Conservation (phyloP, 2,888 invertebrate genomes). For the Erpobdella octoculata region DNA sequence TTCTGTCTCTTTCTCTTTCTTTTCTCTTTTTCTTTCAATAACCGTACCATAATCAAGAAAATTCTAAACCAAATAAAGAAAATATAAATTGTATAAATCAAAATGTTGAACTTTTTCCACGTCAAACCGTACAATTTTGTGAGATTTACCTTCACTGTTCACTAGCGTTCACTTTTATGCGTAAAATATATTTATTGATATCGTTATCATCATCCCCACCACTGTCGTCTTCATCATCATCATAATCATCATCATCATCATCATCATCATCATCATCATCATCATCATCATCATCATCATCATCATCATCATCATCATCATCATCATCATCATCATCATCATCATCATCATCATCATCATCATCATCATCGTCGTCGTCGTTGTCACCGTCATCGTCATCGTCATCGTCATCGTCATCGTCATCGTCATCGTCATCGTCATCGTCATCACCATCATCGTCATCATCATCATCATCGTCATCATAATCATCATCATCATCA, state of each 20-base stretch:
- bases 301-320: not conserved
- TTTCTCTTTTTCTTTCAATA: too few species aligned
- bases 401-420: not conserved
- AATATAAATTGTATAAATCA: too few species aligned
- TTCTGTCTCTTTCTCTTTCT: too few species aligned
- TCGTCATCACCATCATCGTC: constrained; percentile 6
- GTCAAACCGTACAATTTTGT: too few species aligned
- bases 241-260: constrained; percentile 11
- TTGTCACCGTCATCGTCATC: not conserved
- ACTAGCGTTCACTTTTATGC: too few species aligned
- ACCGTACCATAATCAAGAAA: too few species aligned
- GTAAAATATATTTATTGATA: not conserved
- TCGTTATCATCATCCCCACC: not conserved
- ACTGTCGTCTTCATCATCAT: constrained; percentile 6
- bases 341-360: not conserved
- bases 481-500: too few species aligned
- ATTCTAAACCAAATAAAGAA: too few species aligned
- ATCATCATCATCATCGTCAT: too few species aligned
- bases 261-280: not conserved
- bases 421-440: not conserved
- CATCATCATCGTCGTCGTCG: constrained; percentile 3
- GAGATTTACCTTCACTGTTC: too few species aligned
- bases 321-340: constrained; percentile 1
- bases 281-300: not conserved
- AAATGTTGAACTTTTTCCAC: too few species aligned